Conservation (phyloP, 37 sponge, comb jelly and placozoan genomes). For the Amphimedon queenslandica region DNA sequence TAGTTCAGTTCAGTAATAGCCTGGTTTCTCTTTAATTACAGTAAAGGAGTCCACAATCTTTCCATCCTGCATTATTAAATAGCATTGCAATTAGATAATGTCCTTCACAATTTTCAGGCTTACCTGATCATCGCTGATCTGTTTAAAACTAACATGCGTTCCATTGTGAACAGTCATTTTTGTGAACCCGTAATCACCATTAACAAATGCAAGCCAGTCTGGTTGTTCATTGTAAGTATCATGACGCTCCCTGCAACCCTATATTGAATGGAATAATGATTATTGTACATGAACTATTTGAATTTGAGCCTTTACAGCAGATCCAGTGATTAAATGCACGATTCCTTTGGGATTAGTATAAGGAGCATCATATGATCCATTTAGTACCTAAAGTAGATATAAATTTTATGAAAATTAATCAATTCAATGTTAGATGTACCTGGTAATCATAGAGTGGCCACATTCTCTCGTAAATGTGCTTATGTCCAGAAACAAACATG, state of each 20-base stretch:
- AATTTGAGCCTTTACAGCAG: slow-evolving; percentile 16
- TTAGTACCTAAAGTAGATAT: background rate
- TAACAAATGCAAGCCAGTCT: slow-evolving; percentile 26
- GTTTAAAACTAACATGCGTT: slow-evolving; percentile 33
- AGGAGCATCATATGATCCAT: slow-evolving; percentile 12
- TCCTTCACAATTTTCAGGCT: background rate
- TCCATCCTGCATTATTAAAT: background rate
- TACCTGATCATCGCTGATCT: slow-evolving; percentile 40
- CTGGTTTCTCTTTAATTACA: slow-evolving; percentile 1
- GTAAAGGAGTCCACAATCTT: slow-evolving; percentile 11
- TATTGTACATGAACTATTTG: background rate
- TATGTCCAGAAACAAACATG: slow-evolving; percentile 37
- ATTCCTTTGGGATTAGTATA: slow-evolving; percentile 16
- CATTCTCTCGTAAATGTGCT: slow-evolving; percentile 43
- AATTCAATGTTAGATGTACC: slow-evolving; percentile 6
- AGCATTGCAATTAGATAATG: background rate
- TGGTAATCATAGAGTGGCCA: slow-evolving; percentile 45
- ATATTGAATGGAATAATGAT: background rate
- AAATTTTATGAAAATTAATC: background rate
- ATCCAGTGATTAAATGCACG: slow-evolving; percentile 17
- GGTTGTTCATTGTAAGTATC: slow-evolving; percentile 7
- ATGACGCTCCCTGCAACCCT: slow-evolving; percentile 35
- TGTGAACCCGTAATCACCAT: slow-evolving; percentile 32
- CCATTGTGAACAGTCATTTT: slow-evolving; percentile 41
- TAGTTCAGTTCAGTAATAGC: too few species aligned